These are phyloP conservation scores for Myanophis thanlyinensis DNA, from an alignment of 2,113 vertebrate species.

Conservation along the genomic window DNA sequence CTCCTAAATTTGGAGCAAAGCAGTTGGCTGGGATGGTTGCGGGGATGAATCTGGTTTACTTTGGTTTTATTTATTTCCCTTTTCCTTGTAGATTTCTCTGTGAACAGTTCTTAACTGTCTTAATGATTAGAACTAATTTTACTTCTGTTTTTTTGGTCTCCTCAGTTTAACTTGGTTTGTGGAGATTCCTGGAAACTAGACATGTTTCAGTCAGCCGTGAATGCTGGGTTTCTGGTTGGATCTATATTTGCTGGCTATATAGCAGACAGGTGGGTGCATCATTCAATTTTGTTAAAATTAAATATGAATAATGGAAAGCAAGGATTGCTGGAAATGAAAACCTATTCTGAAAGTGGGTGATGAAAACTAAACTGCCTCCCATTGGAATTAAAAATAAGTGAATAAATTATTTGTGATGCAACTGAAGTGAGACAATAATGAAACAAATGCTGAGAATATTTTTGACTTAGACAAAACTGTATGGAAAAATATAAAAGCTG, in stretches of 20 bases:
- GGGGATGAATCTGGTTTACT: not conserved
- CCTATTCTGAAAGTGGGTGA: not conserved
- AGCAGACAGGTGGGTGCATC: slow-evolving; percentile 83
- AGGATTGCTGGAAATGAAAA: not conserved
- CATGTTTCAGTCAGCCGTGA: slow-evolving; percentile 85
- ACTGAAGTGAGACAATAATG: not conserved
- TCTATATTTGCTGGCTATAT: slow-evolving; percentile 86
- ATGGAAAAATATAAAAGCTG: not conserved
- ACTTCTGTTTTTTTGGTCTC: slow-evolving; percentile 9
- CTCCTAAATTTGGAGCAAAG: not conserved
- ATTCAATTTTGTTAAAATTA: not conserved
- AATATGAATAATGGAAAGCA: not conserved
- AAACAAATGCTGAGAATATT: not conserved
- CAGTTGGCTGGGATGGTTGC: not conserved
- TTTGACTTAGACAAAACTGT: not conserved
- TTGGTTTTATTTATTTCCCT: not conserved
- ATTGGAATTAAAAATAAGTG: not conserved
- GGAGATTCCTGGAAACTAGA: slow-evolving; percentile 88
- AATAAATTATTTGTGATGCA: not conserved
- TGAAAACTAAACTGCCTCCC: not conserved
- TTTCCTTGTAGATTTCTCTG: not conserved
- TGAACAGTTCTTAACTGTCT: not conserved
- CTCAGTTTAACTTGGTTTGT: slow-evolving; percentile 93
- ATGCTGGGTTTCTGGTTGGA: slow-evolving; percentile 87
- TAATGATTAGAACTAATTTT: not conserved